Conservation (phyloP, 2,113 vertebrate species). For the Trochalopteron elliotii region DNA sequence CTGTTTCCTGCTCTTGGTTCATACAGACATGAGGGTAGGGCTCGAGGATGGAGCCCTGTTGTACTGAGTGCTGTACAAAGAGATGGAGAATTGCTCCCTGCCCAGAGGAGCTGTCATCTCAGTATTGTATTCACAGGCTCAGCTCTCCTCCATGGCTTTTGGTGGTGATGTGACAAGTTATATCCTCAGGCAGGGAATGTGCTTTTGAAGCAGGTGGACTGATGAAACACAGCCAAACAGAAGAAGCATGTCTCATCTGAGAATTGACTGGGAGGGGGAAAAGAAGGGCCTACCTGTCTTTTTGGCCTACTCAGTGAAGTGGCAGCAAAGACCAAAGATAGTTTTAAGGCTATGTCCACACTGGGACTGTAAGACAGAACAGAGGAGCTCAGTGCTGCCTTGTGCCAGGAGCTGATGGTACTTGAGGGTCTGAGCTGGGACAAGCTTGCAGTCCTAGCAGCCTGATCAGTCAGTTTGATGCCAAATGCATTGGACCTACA, state of each 20-base stretch:
- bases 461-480: neutral
- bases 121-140: neutral
- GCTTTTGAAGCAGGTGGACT: neutral
- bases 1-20: neutral
- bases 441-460: neutral
- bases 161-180: neutral
- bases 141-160: neutral
- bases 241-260: neutral
- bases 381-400: neutral
- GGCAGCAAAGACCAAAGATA: neutral
- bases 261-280: neutral
- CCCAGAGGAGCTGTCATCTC: neutral
- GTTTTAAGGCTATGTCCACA: neutral
- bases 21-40: rapidly evolving
- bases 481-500: neutral
- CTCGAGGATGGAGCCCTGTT: neutral
- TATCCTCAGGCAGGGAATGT: neutral
- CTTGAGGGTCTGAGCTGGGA: neutral
- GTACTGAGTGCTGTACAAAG: neutral
- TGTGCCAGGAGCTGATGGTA: neutral
- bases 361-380: neutral
- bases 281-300: neutral
- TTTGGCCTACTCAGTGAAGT: neutral
- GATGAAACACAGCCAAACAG: neutral
- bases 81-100: neutral